phyloP scores from a whole-genome alignment of 2,113 vertebrate species.

The Zosterops hypoxanthus region DNA sequence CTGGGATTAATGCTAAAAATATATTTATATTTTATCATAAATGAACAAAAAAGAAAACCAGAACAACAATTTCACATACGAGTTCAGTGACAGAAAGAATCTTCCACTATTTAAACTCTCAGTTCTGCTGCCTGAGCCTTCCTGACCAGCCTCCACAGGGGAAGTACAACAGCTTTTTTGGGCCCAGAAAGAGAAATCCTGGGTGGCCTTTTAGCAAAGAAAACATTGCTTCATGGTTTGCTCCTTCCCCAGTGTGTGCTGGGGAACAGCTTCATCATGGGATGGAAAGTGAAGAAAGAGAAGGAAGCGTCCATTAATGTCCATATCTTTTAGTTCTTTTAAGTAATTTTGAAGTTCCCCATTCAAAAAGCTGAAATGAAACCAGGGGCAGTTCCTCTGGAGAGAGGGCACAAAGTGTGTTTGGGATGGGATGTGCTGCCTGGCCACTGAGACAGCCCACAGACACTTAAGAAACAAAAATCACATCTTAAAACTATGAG shows the following conservation, averaged over 20 bases:
- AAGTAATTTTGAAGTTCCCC: constrained; percentile 49
- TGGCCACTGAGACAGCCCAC: neutral
- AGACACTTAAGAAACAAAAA: constrained; percentile 31
- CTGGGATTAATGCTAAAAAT: constrained; percentile 42
- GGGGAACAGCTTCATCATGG: neutral
- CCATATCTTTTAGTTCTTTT: neutral
- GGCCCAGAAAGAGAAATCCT: neutral
- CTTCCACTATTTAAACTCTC: neutral
- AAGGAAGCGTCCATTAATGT: neutral
- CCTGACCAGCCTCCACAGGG: neutral
- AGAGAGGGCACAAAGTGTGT: constrained; percentile 17
- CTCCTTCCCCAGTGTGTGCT: neutral
- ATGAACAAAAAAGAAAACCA: constrained; percentile 21
- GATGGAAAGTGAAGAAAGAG: neutral
- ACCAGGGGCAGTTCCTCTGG: constrained; percentile 37
- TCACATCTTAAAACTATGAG: constrained; percentile 58
- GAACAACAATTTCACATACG: neutral
- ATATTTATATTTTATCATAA: constrained; percentile 36
- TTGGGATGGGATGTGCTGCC: neutral
- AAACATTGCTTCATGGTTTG: neutral
- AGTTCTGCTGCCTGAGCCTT: neutral
- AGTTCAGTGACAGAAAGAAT: neutral
- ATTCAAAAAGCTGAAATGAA: constrained; percentile 29
- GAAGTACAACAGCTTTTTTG: neutral
- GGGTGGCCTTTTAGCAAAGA: neutral